Conservation (phyloP, 2,113 vertebrate genomes). For the Archilochus colubris region DNA sequence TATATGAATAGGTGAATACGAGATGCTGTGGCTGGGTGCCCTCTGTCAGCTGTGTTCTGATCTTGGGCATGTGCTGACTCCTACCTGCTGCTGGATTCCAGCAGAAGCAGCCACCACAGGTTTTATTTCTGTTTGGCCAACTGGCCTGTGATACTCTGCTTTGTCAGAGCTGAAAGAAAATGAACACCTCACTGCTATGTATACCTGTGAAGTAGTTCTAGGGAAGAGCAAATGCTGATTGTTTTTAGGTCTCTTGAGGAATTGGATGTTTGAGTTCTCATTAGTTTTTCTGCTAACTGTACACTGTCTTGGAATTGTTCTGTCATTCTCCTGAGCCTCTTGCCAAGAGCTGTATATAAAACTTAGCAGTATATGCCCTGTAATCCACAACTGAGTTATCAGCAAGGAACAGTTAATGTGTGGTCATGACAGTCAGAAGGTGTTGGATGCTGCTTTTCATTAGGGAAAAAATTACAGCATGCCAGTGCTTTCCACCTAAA, state of each 20-base stretch:
- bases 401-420: not conserved
- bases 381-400: not conserved
- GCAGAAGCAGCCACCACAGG: not conserved
- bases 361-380: not conserved
- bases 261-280: not conserved
- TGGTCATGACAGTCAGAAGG: not conserved
- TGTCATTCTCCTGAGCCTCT: not conserved
- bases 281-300: not conserved
- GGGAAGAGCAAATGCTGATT: not conserved
- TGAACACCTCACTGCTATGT: not conserved
- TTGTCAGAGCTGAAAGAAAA: not conserved
- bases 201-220: not conserved
- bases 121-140: not conserved
- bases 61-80: not conserved
- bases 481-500: constrained; percentile 5
- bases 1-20: no score
- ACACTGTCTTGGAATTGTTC: not conserved
- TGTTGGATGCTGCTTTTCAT: constrained; percentile 10
- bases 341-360: not conserved
- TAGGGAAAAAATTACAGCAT: constrained; percentile 4
- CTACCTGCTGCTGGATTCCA: not conserved
- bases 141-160: not conserved
- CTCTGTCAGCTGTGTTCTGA: not conserved
- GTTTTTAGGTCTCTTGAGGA: not conserved
- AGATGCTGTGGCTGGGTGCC: not conserved